Conservation (phyloP, 2,113 vertebrate species). For the Salvator merianae region DNA sequence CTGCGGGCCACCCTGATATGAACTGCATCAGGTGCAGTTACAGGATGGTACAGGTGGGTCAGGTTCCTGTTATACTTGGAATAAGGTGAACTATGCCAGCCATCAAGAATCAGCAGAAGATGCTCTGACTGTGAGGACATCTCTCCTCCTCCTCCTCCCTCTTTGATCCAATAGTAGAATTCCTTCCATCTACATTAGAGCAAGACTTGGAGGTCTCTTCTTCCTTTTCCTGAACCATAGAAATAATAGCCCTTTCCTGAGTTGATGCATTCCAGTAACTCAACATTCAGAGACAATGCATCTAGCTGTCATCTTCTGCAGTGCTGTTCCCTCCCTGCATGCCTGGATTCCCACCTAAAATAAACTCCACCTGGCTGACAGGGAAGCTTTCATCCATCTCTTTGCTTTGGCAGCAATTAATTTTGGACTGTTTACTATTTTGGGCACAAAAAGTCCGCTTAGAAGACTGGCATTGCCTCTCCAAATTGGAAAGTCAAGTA, state of each 20-base stretch:
- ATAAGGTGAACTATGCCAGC: not conserved
- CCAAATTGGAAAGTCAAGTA: conserved; percentile 21
- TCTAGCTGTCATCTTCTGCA: conserved; percentile 26
- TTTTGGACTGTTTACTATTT: conserved; percentile 8
- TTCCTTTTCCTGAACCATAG: conserved; percentile 20
- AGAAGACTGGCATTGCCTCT: not conserved
- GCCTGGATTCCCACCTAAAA: conserved; percentile 17
- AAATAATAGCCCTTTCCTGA: conserved; percentile 38
- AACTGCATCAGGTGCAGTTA: not conserved
- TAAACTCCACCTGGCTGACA: conserved; percentile 10
- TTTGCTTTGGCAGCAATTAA: conserved; percentile 20
- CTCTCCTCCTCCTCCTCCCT: not conserved
- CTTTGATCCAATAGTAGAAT: not conserved
- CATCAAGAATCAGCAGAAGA: not conserved
- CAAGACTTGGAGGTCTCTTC: not conserved
- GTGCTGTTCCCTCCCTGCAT: conserved; percentile 14
- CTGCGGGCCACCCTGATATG: not conserved
- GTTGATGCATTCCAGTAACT: conserved; percentile 22
- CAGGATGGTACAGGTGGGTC: too few species aligned
- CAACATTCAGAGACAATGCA: conserved; percentile 14
- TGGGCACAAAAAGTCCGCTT: not conserved
- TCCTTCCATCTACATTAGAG: not conserved
- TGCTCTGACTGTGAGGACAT: not conserved
- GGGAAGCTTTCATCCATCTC: conserved; percentile 21
- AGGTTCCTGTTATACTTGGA: not conserved